phyloP scores from a whole-genome alignment of 2,888 invertebrate species.

The Gymnoscelis rufifasciata region DNA sequence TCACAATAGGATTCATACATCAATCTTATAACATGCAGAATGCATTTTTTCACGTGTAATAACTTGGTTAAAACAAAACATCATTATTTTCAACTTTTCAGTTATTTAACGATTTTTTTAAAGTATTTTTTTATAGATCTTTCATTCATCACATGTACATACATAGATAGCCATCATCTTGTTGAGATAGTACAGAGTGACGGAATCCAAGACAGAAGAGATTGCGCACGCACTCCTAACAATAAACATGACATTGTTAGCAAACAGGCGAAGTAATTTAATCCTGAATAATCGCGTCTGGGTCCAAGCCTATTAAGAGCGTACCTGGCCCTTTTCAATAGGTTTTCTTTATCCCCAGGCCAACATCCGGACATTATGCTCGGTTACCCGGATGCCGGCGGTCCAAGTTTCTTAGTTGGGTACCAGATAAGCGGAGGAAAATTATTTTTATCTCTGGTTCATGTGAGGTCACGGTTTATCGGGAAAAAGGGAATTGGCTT shows the following conservation, averaged over 20 bases:
- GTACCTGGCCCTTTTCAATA: constrained; percentile 31
- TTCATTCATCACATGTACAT: no score
- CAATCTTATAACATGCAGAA: no score
- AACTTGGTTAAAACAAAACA: no score
- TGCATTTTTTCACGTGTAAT: no score
- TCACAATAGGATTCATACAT: no score
- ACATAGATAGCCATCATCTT: no score
- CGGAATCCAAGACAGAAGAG: no score
- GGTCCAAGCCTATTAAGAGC: constrained; percentile 25
- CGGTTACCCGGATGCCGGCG: constrained; percentile 31
- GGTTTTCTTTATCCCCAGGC: constrained; percentile 30
- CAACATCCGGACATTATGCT: constrained; percentile 34
- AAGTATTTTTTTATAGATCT: no score
- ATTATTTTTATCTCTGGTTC: constrained; percentile 12
- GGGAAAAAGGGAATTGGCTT: not conserved
- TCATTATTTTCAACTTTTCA: no score
- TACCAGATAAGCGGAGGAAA: constrained; percentile 8
- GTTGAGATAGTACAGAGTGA: no score
- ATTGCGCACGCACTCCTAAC: not conserved
- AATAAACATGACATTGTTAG: constrained; percentile 16
- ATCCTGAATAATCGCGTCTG: constrained; percentile 26
- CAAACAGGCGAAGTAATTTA: constrained; percentile 21
- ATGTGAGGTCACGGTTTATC: constrained; percentile 1
- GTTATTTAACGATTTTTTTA: no score
- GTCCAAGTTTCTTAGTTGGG: constrained; percentile 23